phyloP scores from a whole-genome alignment of 2,797 vertebrate genomes.

The Sebastes oblongus region DNA sequence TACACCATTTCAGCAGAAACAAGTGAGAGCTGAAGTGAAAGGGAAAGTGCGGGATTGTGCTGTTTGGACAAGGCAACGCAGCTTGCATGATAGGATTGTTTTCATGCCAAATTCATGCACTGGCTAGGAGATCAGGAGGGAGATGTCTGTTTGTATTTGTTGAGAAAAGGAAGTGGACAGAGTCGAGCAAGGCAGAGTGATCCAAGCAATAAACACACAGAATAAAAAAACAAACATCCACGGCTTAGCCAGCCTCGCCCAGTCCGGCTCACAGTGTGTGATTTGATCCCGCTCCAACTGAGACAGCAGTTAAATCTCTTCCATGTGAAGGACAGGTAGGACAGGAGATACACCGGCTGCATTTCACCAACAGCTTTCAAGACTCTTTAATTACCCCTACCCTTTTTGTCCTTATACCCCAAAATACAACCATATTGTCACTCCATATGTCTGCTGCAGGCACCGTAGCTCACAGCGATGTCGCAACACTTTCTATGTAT shows the following conservation, averaged over 20 bases:
- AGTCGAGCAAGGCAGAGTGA: constrained; percentile 21
- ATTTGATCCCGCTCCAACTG: constrained; percentile 23
- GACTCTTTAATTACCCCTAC: background rate
- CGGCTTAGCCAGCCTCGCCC: background rate
- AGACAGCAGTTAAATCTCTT: constrained; percentile 22
- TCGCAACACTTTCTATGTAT: constrained; percentile 17
- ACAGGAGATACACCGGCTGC: background rate
- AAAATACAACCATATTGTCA: constrained; percentile 24
- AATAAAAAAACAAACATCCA: background rate
- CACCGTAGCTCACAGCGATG: constrained; percentile 5
- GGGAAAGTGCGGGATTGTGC: background rate
- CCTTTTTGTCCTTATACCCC: background rate
- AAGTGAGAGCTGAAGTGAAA: constrained; percentile 1
- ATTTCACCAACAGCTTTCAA: constrained; percentile 24
- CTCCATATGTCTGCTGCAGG: constrained; percentile 35
- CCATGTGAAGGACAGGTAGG: constrained; percentile 29
- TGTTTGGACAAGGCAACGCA: constrained; percentile 30
- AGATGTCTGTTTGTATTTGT: constrained; percentile 26
- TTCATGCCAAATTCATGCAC: constrained; percentile 28
- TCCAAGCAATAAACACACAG: constrained; percentile 15
- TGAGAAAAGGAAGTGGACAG: constrained; percentile 13
- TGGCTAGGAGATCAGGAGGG: constrained; percentile 18
- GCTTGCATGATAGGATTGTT: constrained; percentile 11
- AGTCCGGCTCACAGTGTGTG: constrained; percentile 1
- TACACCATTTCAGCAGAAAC: constrained; percentile 1